Base-by-base conservation (phyloP, 30 jellyfish, hydroid and myxozoan species). In the Chrysaora quinquecirrha region DNA sequence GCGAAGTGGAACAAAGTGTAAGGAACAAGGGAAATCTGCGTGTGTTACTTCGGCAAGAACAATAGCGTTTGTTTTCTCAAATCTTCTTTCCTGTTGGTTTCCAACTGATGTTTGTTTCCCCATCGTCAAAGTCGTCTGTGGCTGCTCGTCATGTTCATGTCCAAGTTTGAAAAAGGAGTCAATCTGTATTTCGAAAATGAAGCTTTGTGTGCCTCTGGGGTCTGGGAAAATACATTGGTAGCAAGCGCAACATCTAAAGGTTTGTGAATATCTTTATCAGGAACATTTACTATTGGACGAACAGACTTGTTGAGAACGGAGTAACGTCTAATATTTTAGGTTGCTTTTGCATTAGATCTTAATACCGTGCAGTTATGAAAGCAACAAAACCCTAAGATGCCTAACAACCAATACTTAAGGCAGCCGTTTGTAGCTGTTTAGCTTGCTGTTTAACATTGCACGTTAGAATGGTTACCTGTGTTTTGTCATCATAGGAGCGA, bases 131-230 rank as follows among this genome's bases (percentile, higher is more conserved):
- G 66, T 87, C 22, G 68, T 11, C 16, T 87, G 96, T 20, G 87
- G 90, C 1, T 87, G 96, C 29, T 76, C 90, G 24, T 70, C 83
- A 0, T 87, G 96, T 48, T 66, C 91, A 9, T 87, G 96, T 33
- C 96, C 96, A 19, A 70, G 87, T 34, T 21, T 87, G 74, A 67
- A 67, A 43, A 78, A 83, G 30, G 56, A 20, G 54, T 35, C 62
- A 27, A 76, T 64, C 0, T 87, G 96, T 58, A 75, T 87, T 28
- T 47, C 65, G 29, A 52, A 52, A 2, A 46, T 87, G 71, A 76
- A 76, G 71, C 73, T 87, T 25, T 87, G 96, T 35, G 96, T 77
- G 34, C 96, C 96, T 3, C 77, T 87, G 34, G 96, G 96, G n/a
- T 73, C 89, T 27, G 96, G 96, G 23, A 87, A 87, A 34, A 83